Percentiles rank a stretch among this genome's conserved stretches.
phyloP scores from a whole-genome alignment of 1,140 invertebrate species.

The Drosophila persimilis region DNA sequence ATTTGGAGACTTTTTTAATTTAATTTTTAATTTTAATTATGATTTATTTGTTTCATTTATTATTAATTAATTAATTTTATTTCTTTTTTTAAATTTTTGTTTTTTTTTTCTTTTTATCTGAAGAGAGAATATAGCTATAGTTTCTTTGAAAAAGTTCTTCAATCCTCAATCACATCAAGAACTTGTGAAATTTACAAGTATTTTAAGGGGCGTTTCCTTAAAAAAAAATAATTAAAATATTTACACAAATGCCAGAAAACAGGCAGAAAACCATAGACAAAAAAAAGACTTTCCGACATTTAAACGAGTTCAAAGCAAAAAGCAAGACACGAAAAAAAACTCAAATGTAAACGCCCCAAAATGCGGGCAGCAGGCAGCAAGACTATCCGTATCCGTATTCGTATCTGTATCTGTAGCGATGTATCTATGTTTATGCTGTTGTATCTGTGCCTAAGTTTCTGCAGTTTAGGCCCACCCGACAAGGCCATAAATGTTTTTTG shows the following conservation, averaged over 20 bases:
- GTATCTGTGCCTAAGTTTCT: constrained; percentile 24
- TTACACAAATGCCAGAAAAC: constrained; percentile 50
- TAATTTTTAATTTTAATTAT: too few relatives aligned
- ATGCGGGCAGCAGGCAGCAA: constrained; percentile 30
- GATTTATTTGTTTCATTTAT: too few relatives aligned
- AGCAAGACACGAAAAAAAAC: constrained; percentile 10
- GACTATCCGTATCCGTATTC: too few relatives aligned
- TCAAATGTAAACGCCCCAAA: constrained; percentile 69
- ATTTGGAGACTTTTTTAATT: too few relatives aligned
- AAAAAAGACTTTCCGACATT: constrained; percentile 41
- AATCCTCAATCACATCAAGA: constrained; percentile 8
- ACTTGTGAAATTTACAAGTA: constrained; percentile 10
- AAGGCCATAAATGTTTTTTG: constrained; percentile 60
- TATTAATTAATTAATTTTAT: too few relatives aligned
- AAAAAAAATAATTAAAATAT: constrained; percentile 68
- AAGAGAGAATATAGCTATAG: too few relatives aligned
- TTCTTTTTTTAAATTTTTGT: too few relatives aligned
- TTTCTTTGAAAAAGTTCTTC: too few relatives aligned
- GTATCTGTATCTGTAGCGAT: constrained; percentile 30
- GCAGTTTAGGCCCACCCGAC: constrained; percentile 50
- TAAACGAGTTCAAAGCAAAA: constrained; percentile 50
- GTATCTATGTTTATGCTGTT: constrained; percentile 26
- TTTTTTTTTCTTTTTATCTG: too few relatives aligned
- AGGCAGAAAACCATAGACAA: not conserved
- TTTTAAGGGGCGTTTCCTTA: constrained; percentile 24